Percentiles rank a stretch among this genome's conserved stretches.
Evolutionary conservation across 2,797 vertebrate species (phyloP).

Genomic region (Serranus cabrilla): DNA sequence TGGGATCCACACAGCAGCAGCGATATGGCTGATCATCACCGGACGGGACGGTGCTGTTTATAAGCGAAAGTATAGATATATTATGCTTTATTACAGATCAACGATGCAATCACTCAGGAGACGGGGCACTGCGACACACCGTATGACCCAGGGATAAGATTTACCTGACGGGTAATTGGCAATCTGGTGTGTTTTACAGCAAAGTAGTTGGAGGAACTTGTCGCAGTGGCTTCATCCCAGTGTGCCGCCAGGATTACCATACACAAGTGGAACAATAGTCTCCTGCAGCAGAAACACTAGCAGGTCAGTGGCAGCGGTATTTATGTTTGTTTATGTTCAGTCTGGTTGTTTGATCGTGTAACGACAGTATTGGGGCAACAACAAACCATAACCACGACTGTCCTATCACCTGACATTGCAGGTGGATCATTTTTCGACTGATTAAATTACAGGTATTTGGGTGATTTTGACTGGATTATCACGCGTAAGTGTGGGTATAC

Average conservation of each 20-base stretch:
- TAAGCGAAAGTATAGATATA: slow-evolving; percentile 57
- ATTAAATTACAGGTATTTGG: slow-evolving; percentile 12
- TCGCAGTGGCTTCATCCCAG: slow-evolving; percentile 81
- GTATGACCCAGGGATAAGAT: slow-evolving; percentile 28
- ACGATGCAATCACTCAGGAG: slow-evolving; percentile 15
- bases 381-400: not conserved
- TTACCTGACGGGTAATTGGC: not conserved
- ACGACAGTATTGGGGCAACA: not conserved
- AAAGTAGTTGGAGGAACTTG: slow-evolving; percentile 81
- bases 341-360: not conserved
- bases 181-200: slow-evolving; percentile 47
- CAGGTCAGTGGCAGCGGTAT: slow-evolving; percentile 72
- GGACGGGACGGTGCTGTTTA: slow-evolving; percentile 68
- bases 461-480: not conserved
- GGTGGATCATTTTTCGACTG: slow-evolving; percentile 52
- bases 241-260: slow-evolving; percentile 73
- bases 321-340: slow-evolving; percentile 34
- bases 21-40: slow-evolving; percentile 76
- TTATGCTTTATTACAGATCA: slow-evolving; percentile 22
- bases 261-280: slow-evolving; percentile 80
- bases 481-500: not conserved
- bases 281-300: slow-evolving; percentile 63
- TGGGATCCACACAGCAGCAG: slow-evolving; percentile 70
- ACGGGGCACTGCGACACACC: slow-evolving; percentile 33
- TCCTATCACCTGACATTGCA: slow-evolving; percentile 65